A percentile compares a stretch with the other conserved stretches of the same genome.
Conservation (phyloP, 2,113 vertebrate species). For the Sylvietta virens region DNA sequence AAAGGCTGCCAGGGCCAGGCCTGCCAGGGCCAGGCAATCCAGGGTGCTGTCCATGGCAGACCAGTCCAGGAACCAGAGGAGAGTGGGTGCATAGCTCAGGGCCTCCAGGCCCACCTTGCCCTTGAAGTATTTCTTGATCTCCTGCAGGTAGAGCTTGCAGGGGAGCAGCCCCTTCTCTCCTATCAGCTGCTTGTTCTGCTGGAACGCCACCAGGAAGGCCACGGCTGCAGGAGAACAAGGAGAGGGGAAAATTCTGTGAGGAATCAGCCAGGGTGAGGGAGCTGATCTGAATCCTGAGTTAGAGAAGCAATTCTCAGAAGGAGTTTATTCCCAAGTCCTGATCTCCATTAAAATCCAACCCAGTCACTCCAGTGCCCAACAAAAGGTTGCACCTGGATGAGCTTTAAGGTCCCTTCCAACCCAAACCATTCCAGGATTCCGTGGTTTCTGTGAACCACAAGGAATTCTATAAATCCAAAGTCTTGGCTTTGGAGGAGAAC, state of each 20-base stretch:
- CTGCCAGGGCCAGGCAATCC: constrained; percentile 78
- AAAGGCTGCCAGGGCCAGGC: constrained; percentile 78
- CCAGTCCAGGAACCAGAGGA: constrained; percentile 93
- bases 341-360: not conserved
- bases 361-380: not conserved
- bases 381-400: not conserved
- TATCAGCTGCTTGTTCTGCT: constrained; percentile 94
- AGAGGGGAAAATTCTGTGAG: fast-evolving
- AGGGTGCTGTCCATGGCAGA: constrained; percentile 82
- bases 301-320: not conserved
- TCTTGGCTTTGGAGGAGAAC: not conserved
- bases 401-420: not conserved
- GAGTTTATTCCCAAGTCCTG: not conserved
- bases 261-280: not conserved
- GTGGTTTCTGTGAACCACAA: not conserved
- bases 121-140: constrained; percentile 80
- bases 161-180: constrained; percentile 87
- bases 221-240: constrained; percentile 73
- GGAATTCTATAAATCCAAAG: not conserved
- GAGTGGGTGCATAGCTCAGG: constrained; percentile 79
- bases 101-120: constrained; percentile 74
- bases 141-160: constrained; percentile 78
- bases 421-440: not conserved
- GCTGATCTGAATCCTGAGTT: fast-evolving
- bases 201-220: constrained; percentile 86